Base-by-base conservation (phyloP, 2,797 vertebrate genomes). In the Melanotaenia parkinsoni region DNA sequence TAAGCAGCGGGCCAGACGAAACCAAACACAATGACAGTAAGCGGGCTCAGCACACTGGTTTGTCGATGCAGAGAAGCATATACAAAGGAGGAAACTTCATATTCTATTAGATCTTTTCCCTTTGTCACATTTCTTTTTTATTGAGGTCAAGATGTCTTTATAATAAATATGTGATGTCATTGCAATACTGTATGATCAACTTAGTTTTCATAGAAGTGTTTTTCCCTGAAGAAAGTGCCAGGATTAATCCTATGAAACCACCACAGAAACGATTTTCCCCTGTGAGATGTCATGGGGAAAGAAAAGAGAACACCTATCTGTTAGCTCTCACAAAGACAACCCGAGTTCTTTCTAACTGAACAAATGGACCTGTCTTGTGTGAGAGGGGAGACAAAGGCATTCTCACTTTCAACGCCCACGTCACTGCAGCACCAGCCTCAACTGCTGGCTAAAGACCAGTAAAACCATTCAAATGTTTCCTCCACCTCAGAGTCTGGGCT, bases 361-460 rank as follows among this genome's bases (percentile, higher is more conserved):
- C 92, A 94, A 94, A 94, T 93, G 81, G 87, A 93, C 81, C 93
- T 94, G 93, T 94, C 92, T 91, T 57, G 67, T 71, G 82, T 1
- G 20, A 77, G 77, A 70, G 73, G 56, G 58, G 79, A 61, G 83
- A 87, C 89, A 86, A 91, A 90, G 82, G 85, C 85, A 72, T 83
- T 92, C 82, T 90, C 75, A 80, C 88, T 85, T 83, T 86, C 85
- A 81, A 72, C 87, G 68, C 81, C 77, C 71, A 69, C 81, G 54
- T 83, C 79, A 51, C 72, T 61, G 81, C 83, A 65, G 87, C 81
- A 69, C 57, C 58, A 35, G 78, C 67, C 66, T 70, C 76, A 60
- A 78, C 86, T 40, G 62, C 86, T 86, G 84, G 89, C 88, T 84
- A 74, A 89, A 72, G 83, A 89, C 35, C 92, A 91, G 90, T 81